These are phyloP conservation scores for Enchytraeus crypticus DNA, from an alignment of 2,888 invertebrate species.

Conservation along the genomic window DNA sequence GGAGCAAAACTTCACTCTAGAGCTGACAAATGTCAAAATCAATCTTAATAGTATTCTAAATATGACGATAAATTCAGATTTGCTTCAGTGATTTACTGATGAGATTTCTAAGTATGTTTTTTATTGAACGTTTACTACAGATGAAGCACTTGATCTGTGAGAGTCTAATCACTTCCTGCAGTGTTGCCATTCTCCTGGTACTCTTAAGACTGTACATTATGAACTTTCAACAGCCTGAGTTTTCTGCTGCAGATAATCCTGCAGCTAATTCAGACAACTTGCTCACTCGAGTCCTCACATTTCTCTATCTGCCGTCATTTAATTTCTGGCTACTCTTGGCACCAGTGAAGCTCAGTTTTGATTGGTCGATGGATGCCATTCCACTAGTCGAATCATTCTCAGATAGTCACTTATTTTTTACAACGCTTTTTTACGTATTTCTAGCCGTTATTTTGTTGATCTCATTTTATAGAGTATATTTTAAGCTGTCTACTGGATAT, in stretches of 20 bases:
- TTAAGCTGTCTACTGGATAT: no score
- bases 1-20: no score
- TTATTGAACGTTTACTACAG: not conserved
- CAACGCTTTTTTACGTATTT: slow-evolving; percentile 64
- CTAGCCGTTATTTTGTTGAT: slow-evolving; percentile 29
- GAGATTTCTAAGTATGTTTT: not conserved
- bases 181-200: slow-evolving; percentile 53
- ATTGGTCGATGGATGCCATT: slow-evolving; percentile 97
- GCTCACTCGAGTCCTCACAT: slow-evolving; percentile 75
- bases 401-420: slow-evolving; percentile 72
- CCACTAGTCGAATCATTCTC: slow-evolving; percentile 69
- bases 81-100: not conserved
- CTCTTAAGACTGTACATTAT: slow-evolving; percentile 71
- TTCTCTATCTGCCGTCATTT: slow-evolving; percentile 80
- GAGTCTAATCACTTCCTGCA: not conserved
- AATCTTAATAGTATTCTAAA: no score
- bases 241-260: slow-evolving; percentile 91
- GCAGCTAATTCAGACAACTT: slow-evolving; percentile 75
- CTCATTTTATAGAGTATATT: no score
- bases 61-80: not conserved
- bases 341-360: slow-evolving; percentile 82
- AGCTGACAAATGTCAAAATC: no score
- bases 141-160: not conserved
- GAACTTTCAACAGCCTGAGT: slow-evolving; percentile 62
- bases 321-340: slow-evolving; percentile 78